phyloP scores from a whole-genome alignment of 2,113 vertebrate species.

The Phrynocephalus versicolor region DNA sequence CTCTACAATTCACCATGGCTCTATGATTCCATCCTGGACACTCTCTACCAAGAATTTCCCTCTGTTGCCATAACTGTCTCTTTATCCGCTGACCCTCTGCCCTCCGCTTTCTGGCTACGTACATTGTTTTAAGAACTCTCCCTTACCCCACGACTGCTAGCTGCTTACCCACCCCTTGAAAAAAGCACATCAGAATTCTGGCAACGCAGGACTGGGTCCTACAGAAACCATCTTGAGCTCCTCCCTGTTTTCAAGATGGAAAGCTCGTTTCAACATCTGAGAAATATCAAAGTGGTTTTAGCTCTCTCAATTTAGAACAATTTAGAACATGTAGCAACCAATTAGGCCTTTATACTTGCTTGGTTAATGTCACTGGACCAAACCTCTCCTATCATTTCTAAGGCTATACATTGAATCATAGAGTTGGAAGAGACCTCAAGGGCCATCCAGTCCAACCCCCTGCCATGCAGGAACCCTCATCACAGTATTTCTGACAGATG shows the following conservation, averaged over 20 bases:
- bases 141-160: not conserved
- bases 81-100: no score
- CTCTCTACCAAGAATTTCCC: not conserved
- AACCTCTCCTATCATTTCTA: not conserved
- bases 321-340: not conserved
- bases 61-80: not conserved
- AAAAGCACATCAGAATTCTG: not conserved
- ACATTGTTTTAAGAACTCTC: not conserved
- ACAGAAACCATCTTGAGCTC: not conserved
- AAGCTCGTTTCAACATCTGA: not conserved
- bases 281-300: not conserved
- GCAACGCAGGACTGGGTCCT: not conserved
- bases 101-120: not conserved
- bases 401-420: not conserved
- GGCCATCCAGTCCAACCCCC: no score
- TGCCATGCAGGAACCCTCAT: no score
- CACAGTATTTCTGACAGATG: no score
- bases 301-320: not conserved
- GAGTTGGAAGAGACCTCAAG: no score
- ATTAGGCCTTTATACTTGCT: not conserved
- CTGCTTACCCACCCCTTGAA: not conserved
- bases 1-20: no score
- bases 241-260: not conserved
- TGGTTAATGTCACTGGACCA: not conserved
- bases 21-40: not conserved